Percentiles rank a stretch among this genome's conserved stretches.
Conservation (phyloP, 2,888 invertebrate genomes). For the Euzetes globulus region DNA sequence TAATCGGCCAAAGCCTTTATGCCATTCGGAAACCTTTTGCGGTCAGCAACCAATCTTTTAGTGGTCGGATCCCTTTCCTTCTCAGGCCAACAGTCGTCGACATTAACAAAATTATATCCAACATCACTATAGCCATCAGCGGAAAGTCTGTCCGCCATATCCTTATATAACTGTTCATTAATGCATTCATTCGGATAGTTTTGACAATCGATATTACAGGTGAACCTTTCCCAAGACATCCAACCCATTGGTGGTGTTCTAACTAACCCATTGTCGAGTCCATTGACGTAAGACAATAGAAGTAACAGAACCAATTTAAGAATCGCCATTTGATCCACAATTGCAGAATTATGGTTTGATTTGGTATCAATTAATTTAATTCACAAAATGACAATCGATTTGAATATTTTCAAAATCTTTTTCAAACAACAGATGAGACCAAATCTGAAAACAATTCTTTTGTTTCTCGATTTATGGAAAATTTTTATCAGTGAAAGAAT, state of each 20-base stretch:
- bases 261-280: constrained; percentile 60
- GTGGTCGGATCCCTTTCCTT: constrained; percentile 44
- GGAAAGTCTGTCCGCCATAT: constrained; percentile 48
- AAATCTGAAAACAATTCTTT: too few relatives aligned
- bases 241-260: constrained; percentile 80
- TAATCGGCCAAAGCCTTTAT: constrained; percentile 50
- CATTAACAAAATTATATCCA: constrained; percentile 49
- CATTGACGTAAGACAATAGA: not conserved
- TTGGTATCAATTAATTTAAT: too few relatives aligned
- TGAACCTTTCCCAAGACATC: constrained; percentile 76
- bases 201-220: constrained; percentile 78
- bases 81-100: constrained; percentile 50
- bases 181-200: constrained; percentile 83
- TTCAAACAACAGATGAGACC: too few relatives aligned
- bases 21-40: constrained; percentile 50
- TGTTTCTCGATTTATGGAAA: too few relatives aligned
- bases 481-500: too few relatives aligned
- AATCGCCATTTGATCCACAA: too few relatives aligned
- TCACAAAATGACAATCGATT: too few relatives aligned
- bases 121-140: constrained; percentile 47
- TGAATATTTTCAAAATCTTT: too few relatives aligned
- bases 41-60: constrained; percentile 43
- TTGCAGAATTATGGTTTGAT: too few relatives aligned
- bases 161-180: constrained; percentile 55
- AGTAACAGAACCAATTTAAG: too few relatives aligned